These are phyloP conservation scores for Aulostomus chinensis DNA, from an alignment of 2,797 vertebrate species.

Conservation along the genomic window DNA sequence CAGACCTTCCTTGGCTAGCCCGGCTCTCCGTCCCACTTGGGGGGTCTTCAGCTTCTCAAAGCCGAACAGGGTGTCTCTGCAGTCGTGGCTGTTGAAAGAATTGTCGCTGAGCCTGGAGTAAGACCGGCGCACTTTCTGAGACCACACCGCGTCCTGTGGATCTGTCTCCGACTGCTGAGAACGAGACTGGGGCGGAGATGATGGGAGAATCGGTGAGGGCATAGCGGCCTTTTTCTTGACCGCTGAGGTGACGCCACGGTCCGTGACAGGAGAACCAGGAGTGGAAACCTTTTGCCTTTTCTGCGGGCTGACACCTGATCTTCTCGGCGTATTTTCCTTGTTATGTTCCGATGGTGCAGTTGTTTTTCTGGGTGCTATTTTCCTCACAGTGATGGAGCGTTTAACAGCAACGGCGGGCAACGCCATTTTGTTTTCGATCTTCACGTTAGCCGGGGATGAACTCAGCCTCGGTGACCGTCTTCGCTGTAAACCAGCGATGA, in stretches of 20 bases:
- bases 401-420: conserved; percentile 19
- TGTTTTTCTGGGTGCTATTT: conserved; percentile 68
- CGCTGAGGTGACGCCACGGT: conserved; percentile 3
- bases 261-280: conserved; percentile 11
- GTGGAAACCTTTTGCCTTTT: conserved; percentile 40
- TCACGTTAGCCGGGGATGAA: conserved; percentile 16
- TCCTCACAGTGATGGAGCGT: conserved; percentile 61
- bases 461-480: conserved; percentile 61
- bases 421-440: conserved; percentile 58
- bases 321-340: conserved; percentile 59
- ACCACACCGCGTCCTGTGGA: conserved; percentile 47
- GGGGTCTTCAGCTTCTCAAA: conserved; percentile 66
- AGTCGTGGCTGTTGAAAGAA: conserved; percentile 41
- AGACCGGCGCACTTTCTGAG: conserved; percentile 68
- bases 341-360: conserved; percentile 30
- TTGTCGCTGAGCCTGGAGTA: conserved; percentile 65
- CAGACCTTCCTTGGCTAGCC: neutral
- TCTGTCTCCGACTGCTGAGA: conserved; percentile 7
- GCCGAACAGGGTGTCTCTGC: conserved; percentile 57
- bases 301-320: neutral
- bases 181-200: conserved; percentile 9
- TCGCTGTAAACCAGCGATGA: conserved; percentile 6
- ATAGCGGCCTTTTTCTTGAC: conserved; percentile 27
- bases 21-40: conserved; percentile 31
- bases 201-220: conserved; percentile 61